A percentile compares a stretch with the other conserved stretches of the same genome.
Evolutionary conservation across 1,140 invertebrate species (phyloP).

Genomic region (Theocolax elegans): DNA sequence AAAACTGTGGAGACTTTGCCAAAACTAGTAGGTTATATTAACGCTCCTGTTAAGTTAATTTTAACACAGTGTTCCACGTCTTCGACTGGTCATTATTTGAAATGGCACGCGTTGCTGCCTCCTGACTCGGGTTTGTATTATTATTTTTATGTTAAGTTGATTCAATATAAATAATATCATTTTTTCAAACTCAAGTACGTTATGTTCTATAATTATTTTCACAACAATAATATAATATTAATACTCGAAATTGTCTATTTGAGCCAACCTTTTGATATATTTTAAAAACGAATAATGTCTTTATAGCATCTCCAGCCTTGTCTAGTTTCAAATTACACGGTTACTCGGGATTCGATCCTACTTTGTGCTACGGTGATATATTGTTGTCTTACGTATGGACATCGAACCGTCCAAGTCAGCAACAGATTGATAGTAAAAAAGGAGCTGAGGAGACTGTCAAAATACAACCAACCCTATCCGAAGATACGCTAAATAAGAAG

Average conservation of each 20-base stretch:
- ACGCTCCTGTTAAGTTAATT: conserved; percentile 81
- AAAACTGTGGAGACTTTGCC: conserved; percentile 71
- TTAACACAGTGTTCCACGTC: conserved; percentile 83
- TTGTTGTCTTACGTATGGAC: conserved; percentile 84
- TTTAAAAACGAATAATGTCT: too few relatives aligned
- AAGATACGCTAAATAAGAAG: conserved; percentile 56
- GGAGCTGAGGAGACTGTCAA: conserved; percentile 53
- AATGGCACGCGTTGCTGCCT: conserved; percentile 78
- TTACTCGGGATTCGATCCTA: conserved; percentile 87
- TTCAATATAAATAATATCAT: neutral
- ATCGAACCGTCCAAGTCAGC: conserved; percentile 49
- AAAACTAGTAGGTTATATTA: conserved; percentile 80
- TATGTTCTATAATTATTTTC: neutral
- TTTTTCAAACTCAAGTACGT: neutral
- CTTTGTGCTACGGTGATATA: conserved; percentile 90
- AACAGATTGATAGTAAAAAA: conserved; percentile 53
- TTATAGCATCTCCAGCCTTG: conserved; percentile 75
- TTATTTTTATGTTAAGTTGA: neutral
- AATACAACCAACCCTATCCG: conserved; percentile 48
- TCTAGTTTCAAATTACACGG: conserved; percentile 60
- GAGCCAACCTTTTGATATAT: too few relatives aligned
- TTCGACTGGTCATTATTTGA: conserved; percentile 81
- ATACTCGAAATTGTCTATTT: too few relatives aligned
- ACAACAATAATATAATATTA: too few relatives aligned
- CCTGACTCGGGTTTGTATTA: conserved; percentile 70